Evolutionary conservation across 2,888 invertebrate species (phyloP), one percentile per base, ranked within the genome.

Genomic region (Eristalis pertinax): DNA sequence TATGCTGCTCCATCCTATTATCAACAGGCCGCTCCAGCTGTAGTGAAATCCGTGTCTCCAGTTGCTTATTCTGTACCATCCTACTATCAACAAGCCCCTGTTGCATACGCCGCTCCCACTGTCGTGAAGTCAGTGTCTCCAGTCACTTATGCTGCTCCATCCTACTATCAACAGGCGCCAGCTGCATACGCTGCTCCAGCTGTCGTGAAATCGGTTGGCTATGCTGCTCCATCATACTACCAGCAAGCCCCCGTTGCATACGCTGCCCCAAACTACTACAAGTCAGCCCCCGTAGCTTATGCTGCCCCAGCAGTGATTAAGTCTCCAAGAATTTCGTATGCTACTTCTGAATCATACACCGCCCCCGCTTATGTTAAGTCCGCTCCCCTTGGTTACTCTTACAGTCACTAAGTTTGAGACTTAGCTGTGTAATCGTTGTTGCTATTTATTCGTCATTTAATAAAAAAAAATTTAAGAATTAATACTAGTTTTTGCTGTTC

Each of bases 1-100:
- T 88, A 89, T 70, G 88, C 84, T 43, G 80, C 83, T 22, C 89
- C 89, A 13, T n/a, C n/a, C n/a, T n/a, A n/a, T n/a, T n/a, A n/a
- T n/a, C n/a, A n/a, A n/a, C n/a, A n/a, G n/a, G 88, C 84, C 38
- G 80, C 83, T 22, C 89, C 89, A 13, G 19, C 85, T 60, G 69
- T 83, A 11, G 43, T 83, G 29, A 83, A 77, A 3, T 38, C 67
- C n/a, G 62, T 62, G 38, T 72, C 82, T 69, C 76, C 80, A 43
- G 65, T 74, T 26, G 69, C 69, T 11, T 74, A 79, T 64, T 58
- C 79, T 32, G 65, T 72, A 11, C 79, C 85, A 82, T 35, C 43
- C 35, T 67, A 76, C 26, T 24, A 56, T 0, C 35, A 68, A 8
- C 73, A 70, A 11, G 70, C 74, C 13, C 77, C 76, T 35, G 72